Evolutionary conservation across 2,797 vertebrate species (phyloP).

Genomic region (Petrocephalus sullivani): DNA sequence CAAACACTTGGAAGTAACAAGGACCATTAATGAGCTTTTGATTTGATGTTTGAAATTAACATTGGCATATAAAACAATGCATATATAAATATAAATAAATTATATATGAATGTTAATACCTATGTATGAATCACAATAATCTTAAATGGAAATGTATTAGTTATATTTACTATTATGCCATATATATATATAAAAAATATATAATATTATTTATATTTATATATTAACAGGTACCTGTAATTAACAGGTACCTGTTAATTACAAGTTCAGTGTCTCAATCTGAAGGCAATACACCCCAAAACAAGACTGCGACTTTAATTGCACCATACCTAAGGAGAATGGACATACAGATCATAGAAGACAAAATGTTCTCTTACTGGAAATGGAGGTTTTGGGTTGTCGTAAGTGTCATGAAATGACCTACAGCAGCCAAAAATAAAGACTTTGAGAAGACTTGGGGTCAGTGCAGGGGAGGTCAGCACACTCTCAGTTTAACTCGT

Average conservation of each 20-base stretch:
- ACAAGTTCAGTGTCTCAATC: neutral
- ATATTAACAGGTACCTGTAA: neutral
- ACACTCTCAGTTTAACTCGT: neutral
- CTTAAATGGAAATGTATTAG: neutral
- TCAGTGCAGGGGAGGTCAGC: neutral
- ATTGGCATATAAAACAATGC: neutral
- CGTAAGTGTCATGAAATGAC: neutral
- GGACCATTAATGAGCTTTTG: neutral
- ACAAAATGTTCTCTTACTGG: constrained; percentile 1
- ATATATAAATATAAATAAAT: neutral
- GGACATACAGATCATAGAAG: neutral
- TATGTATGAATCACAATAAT: neutral
- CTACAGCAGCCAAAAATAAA: neutral
- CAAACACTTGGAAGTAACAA: neutral
- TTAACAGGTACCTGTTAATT: neutral
- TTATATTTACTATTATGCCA: neutral
- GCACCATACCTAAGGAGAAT: neutral
- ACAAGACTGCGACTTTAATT: neutral
- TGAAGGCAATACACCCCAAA: neutral
- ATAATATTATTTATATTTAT: neutral
- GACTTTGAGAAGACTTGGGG: constrained; percentile 2
- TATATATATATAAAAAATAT: neutral
- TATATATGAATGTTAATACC: neutral
- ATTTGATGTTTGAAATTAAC: neutral
- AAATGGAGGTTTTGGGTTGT: neutral